Base-by-base conservation (phyloP, 2,113 vertebrate genomes). In the Cololabis saira region DNA sequence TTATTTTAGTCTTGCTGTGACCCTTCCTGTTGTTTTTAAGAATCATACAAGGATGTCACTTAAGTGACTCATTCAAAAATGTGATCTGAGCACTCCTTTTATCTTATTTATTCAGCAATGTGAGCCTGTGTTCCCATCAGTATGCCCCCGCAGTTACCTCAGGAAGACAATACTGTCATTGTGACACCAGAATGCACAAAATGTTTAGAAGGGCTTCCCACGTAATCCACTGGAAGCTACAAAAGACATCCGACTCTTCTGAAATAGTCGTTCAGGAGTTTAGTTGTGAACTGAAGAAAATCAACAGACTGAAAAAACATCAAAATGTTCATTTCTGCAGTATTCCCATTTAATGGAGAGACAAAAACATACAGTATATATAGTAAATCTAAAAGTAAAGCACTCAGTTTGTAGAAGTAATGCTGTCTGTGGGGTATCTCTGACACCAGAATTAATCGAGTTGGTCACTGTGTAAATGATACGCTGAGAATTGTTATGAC, bases 341-440 rank as follows among this genome's bases (percentile, higher is more conserved):
- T 80, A 75, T 80, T 82, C 62, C 64, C 70, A 76, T 90, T 90
- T 90, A 90, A 90, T 91, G 54, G 45, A 71, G 51, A 79, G 52
- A 72, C 63, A 56, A 71, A 80, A 78, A 75, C 47, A 81, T 62
- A 87, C 76, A 67, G 58, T 56, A 67, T 67, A 40, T 66, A 56
- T 73, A 54, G 12, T 30, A 72, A 81, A 61, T 61, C 65, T 86
- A 80, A 89, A 90, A 87, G 76, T 80, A 84, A 76, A 74, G 41
- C 75, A 89, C 66, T 84, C 71, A 58, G 44, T 84, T 78, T 81
- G 66, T 43, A 76, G 58, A 73, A 67, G 51, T 59, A 79, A 80
- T 71, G 52, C 57, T 71, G 22, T 76, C 56, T 57, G 47, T 50
- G 30, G 76, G 22, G 8, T 37, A 43, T 12, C 40, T 40, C 9